These are phyloP conservation scores for Barnardius zonarius DNA, from an alignment of 2,113 vertebrate genomes.

Conservation along the genomic window DNA sequence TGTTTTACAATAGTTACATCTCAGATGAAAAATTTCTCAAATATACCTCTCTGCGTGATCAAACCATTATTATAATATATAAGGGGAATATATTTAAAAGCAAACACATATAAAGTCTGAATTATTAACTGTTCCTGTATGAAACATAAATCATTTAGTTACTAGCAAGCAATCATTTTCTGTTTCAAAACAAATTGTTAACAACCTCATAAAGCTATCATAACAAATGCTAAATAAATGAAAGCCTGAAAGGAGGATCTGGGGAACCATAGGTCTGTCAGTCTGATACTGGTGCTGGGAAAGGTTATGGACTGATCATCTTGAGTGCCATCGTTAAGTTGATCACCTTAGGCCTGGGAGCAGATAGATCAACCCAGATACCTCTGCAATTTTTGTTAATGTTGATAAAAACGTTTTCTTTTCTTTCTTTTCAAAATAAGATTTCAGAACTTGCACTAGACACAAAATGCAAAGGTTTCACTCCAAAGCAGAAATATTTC, in stretches of 20 bases:
- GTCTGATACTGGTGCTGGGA: not conserved
- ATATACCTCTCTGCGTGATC: not conserved
- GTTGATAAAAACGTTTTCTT: not conserved
- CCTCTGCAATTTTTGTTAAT: not conserved
- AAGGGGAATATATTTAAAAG: not conserved
- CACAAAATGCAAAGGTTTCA: not conserved
- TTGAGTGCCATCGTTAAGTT: not conserved
- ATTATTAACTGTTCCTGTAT: not conserved
- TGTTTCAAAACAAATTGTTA: not conserved
- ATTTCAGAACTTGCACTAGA: not conserved
- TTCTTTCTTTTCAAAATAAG: not conserved
- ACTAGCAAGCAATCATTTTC: not conserved
- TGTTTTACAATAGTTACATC: not conserved
- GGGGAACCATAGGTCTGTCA: not conserved
- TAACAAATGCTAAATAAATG: not conserved
- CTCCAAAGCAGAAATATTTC: not conserved
- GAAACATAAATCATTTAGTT: not conserved
- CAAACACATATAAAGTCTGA: not conserved
- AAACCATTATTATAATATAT: not conserved
- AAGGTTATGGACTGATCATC: not conserved
- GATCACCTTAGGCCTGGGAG: not conserved
- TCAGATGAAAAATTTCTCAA: not conserved
- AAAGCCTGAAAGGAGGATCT: not conserved
- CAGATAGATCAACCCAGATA: not conserved
- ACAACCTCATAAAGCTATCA: not conserved